phyloP scores from a whole-genome alignment of 2,113 vertebrate genomes.

The Siniperca knerii region DNA sequence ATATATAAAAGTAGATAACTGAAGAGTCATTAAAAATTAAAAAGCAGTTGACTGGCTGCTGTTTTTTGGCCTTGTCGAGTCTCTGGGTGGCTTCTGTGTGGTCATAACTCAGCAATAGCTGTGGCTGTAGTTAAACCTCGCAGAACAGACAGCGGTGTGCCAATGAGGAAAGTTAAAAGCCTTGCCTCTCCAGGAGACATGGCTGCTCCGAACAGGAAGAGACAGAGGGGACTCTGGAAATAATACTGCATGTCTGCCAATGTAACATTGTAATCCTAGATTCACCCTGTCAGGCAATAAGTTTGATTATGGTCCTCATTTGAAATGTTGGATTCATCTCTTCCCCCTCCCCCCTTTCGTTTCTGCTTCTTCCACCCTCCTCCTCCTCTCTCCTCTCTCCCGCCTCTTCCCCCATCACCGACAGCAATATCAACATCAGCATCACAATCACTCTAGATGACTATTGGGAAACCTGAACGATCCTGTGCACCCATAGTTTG shows the following conservation, averaged over 20 bases:
- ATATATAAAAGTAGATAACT: conserved; percentile 53
- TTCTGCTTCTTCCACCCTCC: conserved; percentile 30
- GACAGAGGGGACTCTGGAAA: conserved; percentile 60
- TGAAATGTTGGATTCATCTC: conserved; percentile 74
- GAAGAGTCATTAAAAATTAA: conserved; percentile 52
- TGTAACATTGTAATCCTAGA: conserved; percentile 70
- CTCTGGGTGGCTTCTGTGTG: conserved; percentile 12
- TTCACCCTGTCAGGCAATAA: conserved; percentile 79
- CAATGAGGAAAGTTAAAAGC: conserved; percentile 47
- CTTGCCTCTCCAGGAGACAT: conserved; percentile 39
- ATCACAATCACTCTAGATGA: conserved; percentile 67
- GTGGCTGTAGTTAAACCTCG: conserved; percentile 38
- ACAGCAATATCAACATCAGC: conserved; percentile 64
- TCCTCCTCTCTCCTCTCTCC: conserved; percentile 3
- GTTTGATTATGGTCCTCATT: conserved; percentile 80
- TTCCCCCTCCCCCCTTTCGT: conserved; percentile 12
- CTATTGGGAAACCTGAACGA: conserved; percentile 71
- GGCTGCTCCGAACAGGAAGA: conserved; percentile 57
- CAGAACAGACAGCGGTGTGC: conserved; percentile 44
- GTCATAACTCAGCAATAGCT: conserved; percentile 31
- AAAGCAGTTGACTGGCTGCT: conserved; percentile 45
- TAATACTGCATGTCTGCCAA: conserved; percentile 64
- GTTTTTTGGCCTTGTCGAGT: conserved; percentile 31
- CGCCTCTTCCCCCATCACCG: conserved; percentile 40
- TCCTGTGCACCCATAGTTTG: conserved; percentile 53